Base-by-base conservation (phyloP, 2,888 invertebrate species). In the Smittia sp. region DNA sequence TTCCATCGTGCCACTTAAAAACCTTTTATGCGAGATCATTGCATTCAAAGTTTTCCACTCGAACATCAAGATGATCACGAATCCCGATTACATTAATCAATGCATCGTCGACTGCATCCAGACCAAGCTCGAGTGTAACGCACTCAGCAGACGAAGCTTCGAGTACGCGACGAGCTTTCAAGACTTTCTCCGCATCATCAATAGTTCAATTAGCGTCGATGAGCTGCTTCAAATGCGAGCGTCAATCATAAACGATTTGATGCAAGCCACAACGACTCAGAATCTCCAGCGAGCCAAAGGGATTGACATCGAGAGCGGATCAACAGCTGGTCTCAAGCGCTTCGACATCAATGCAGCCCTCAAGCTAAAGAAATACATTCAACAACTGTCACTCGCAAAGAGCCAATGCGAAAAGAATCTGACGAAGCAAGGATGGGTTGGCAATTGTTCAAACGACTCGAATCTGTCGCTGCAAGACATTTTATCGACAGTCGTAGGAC, bases 181-280 rank as follows among this genome's bases (percentile, higher is more conserved):
- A 80, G 94, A 94, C 78, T 93, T 94, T 80, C 86, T 95, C 75
- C 88, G 91, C 76, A 88, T 93, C 78, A 94, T 96, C 74, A 90
- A 91, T 77, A 89, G 86, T 78, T 91, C 91, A 76, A 88, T 88
- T 76, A 93, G 92, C 81, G 83, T 93, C 75, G 93, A 94, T 80
- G 90, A 92, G 76, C 85, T 96, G 58, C 92, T 92, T 79, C 88
- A 91, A 79, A 90, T 94, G 80, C 87, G 92, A 86, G 91, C 82
- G 78, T 93, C 92, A 78, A 93, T 96, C 76, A 92, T 95, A 3
- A 92, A 92, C 62, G 95, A 95, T 85, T 90, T 96, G 77, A 94
- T 96, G 91, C 94, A 96, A 85, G 94, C 94, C 0, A 94, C 95
- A 15, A 93, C 94, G 0, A 86, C 94, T 76, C 93, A 94, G 83